Conservation (phyloP, 2,888 invertebrate genomes). For the Agrotis clavis region DNA sequence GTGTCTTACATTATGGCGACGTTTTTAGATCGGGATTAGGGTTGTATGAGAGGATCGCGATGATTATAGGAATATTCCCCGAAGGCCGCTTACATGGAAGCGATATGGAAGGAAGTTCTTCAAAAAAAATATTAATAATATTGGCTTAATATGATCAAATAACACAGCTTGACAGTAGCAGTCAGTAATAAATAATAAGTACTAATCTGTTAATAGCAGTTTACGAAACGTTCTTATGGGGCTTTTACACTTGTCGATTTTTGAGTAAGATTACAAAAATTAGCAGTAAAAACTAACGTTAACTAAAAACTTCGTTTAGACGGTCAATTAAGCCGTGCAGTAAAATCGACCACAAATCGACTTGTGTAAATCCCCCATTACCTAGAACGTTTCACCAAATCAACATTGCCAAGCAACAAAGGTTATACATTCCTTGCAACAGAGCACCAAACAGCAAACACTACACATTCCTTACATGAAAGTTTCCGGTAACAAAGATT, state of each 20-base stretch:
- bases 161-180: no score
- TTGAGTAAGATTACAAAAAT: no score
- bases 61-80: conserved; percentile 24
- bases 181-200: no score
- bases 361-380: no score
- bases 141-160: no score
- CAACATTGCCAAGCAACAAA: not conserved
- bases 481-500: conserved; percentile 63
- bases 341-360: no score
- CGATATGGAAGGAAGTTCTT: not conserved
- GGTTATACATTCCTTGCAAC: conserved; percentile 8
- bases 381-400: no score
- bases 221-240: not conserved
- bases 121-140: not conserved
- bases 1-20: conserved; percentile 32
- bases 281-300: no score
- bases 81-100: conserved; percentile 6
- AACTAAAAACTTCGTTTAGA: no score
- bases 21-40: conserved; percentile 50
- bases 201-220: not conserved
- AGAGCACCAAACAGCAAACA: conserved; percentile 5
- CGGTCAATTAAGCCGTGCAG: no score
- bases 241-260: no score
- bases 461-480: conserved; percentile 45
- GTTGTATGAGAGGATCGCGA: conserved; percentile 26